Evolutionary conservation across 2,888 invertebrate genomes (phyloP), one percentile per base, ranked within the genome.

Genomic region (Tortrix viridana): DNA sequence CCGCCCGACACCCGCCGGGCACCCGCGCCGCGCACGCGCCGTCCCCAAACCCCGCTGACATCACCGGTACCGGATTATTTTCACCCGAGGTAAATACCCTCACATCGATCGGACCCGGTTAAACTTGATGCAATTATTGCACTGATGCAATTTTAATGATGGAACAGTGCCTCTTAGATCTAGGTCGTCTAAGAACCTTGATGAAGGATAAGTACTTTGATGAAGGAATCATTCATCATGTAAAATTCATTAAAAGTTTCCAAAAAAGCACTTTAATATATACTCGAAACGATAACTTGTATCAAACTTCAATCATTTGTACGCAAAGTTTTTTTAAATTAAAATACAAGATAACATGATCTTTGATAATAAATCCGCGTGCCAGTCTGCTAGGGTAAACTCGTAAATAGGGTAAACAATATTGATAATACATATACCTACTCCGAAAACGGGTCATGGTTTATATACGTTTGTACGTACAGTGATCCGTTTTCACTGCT

Each of bases 31-130:
- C 83, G 78, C 83, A 71, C 71, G 79, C 82, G 82, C 71, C 55
- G 32, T 32, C 68, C 55, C 2, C 7, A 7, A 9, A 26, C 71
- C 50, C 79, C 82, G 82, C 87, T 89, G 90, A 89, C 90, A 89
- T 89, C 91, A 90, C 89, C 86, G 85, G 82, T 82, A 86, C 89
- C 89, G 87, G 91, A 90, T 89, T 92, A 91, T 92, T 92, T 92
- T 91, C 82, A 86, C 89, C 88, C 87, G 91, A 90, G 91, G 91
- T 92, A 92, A 91, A 91, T 91, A 92, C 90, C 91, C 91, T 89
- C 89, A 86, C 88, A 92, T 92, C 90, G 91, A 91, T 92, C 91
- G 89, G 75, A 80, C 85, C 87, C 85, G 86, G 89, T 88, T 89
- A 88, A 89, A 90, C 87, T 89, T 86, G 82, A 88, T 91, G 91